A percentile compares a stretch with the other conserved stretches of the same genome.
phyloP scores from a whole-genome alignment of 2,888 invertebrate species.

The Nipponacmea schrenckii region DNA sequence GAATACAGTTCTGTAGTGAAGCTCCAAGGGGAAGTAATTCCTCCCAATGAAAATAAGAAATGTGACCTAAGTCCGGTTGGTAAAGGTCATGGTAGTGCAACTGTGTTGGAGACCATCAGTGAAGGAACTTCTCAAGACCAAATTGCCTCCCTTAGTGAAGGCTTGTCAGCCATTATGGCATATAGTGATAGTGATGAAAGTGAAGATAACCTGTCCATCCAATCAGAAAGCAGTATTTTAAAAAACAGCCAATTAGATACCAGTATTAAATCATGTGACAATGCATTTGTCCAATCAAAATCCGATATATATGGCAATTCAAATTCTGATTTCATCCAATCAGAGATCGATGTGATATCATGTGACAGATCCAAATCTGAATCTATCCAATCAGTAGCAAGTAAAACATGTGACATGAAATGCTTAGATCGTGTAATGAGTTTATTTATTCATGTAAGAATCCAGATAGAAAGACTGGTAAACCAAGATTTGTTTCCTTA shows the following conservation, averaged over 20 bases:
- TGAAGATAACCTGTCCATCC: neutral
- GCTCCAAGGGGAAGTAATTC: neutral
- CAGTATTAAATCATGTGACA: neutral
- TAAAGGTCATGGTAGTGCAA: neutral
- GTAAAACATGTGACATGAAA: neutral
- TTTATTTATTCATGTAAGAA: conserved; percentile 34
- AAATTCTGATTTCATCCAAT: neutral
- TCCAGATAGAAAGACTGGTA: conserved; percentile 38
- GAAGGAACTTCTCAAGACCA: neutral
- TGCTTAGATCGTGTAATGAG: conserved; percentile 30
- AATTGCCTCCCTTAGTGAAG: neutral
- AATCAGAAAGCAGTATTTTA: neutral
- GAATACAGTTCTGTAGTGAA: neutral
- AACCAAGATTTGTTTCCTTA: conserved; percentile 31
- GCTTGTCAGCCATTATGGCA: neutral
- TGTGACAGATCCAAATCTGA: neutral
- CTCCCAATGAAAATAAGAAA: neutral
- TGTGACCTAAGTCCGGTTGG: neutral
- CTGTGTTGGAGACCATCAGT: neutral
- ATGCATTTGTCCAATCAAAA: neutral
- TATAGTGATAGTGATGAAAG: neutral
- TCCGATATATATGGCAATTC: neutral
- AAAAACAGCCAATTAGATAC: neutral
- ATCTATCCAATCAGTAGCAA: neutral
- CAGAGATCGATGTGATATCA: neutral